These are phyloP conservation scores for Sericinus montela DNA, from an alignment of 2,888 invertebrate genomes.

Conservation along the genomic window DNA sequence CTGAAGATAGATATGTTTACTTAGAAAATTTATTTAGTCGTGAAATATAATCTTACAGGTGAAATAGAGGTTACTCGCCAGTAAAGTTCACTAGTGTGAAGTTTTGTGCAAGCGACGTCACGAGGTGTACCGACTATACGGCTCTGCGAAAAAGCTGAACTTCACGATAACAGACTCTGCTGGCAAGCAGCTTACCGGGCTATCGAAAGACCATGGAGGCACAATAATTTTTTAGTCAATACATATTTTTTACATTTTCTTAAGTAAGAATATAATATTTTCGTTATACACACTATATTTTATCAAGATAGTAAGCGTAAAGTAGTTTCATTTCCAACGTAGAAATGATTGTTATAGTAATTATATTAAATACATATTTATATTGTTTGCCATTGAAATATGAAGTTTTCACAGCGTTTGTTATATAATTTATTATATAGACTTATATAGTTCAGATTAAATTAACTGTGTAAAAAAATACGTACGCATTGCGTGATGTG, in stretches of 20 bases:
- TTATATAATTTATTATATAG: neutral
- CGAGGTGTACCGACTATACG: no score
- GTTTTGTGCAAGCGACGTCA: no score
- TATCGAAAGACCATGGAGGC: slow-evolving; percentile 57
- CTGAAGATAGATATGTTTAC: slow-evolving; percentile 13
- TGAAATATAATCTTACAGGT: slow-evolving; percentile 31
- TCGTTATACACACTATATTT: slow-evolving; percentile 59
- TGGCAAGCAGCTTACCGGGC: no score
- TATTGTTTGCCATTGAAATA: slow-evolving; percentile 24
- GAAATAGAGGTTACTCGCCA: no score
- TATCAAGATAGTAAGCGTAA: slow-evolving; percentile 77
- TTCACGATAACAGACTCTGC: no score
- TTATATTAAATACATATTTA: slow-evolving; percentile 39
- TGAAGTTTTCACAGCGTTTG: slow-evolving; percentile 23
- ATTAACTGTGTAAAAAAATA: slow-evolving; percentile 54
- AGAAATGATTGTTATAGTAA: slow-evolving; percentile 45
- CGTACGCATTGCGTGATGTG: slow-evolving; percentile 35
- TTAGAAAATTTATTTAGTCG: neutral
- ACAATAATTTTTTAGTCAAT: slow-evolving; percentile 56
- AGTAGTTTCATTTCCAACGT: slow-evolving; percentile 54
- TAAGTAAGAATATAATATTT: slow-evolving; percentile 60
- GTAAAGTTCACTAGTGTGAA: no score
- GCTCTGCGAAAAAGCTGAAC: no score
- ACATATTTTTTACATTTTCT: slow-evolving; percentile 51
- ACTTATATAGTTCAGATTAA: slow-evolving; percentile 31